These are phyloP conservation scores for Pandion haliaetus DNA, from an alignment of 2,113 vertebrate genomes.

Conservation along the genomic window DNA sequence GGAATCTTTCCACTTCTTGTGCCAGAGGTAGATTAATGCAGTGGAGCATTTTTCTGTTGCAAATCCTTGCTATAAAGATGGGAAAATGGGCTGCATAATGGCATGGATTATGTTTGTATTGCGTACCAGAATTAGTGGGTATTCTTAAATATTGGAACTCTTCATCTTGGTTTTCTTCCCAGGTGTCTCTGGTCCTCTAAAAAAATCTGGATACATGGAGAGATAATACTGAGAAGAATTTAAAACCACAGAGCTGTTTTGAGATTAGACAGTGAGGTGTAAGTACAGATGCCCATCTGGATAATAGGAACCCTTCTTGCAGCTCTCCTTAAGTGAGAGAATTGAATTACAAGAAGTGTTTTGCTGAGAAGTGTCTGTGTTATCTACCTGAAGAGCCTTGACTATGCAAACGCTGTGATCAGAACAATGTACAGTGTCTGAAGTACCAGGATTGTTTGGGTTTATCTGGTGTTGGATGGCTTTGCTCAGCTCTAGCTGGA, in stretches of 20 bases:
- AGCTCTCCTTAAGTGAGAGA: neutral
- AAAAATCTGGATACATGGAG: fast-evolving
- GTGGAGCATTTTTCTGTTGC: neutral
- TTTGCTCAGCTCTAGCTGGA: neutral
- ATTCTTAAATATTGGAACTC: neutral
- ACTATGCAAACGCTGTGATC: fast-evolving
- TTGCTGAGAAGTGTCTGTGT: neutral
- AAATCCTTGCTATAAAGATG: neutral
- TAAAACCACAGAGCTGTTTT: neutral
- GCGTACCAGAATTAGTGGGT: neutral
- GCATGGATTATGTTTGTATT: neutral
- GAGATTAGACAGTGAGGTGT: neutral
- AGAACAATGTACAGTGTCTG: fast-evolving
- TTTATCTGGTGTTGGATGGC: neutral
- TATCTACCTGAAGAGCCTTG: neutral
- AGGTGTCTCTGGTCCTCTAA: neutral
- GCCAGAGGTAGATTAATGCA: slow-evolving; percentile 5
- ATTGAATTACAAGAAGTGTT: fast-evolving
- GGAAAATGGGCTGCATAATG: neutral
- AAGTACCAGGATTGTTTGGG: too few relatives aligned
- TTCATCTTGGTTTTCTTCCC: neutral
- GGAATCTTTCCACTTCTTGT: neutral
- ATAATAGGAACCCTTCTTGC: neutral
- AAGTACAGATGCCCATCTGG: neutral
- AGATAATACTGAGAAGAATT: neutral